Conservation (phyloP, 2,113 vertebrate species). For the Sturnira hondurensis region DNA sequence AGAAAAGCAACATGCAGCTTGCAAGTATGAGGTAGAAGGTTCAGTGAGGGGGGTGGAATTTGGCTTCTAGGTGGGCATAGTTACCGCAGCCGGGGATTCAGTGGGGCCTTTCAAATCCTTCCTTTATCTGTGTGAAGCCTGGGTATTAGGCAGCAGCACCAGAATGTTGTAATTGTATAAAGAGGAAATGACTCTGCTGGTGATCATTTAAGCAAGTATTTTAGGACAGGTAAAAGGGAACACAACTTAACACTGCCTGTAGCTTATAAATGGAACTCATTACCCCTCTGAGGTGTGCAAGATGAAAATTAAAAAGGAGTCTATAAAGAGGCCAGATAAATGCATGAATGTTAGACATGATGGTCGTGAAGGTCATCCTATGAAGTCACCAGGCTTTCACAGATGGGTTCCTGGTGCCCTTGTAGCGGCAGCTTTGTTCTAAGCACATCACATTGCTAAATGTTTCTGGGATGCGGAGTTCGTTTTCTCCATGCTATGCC, state of each 20-base stretch:
- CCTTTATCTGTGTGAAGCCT: constrained; percentile 30
- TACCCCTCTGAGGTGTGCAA: neutral
- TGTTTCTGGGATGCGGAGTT: neutral
- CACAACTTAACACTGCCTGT: neutral
- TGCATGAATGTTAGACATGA: neutral
- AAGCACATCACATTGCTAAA: neutral
- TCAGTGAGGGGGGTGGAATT: neutral
- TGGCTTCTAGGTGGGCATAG: neutral
- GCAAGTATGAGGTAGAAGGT: neutral
- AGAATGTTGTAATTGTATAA: neutral
- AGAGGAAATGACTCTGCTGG: constrained; percentile 24
- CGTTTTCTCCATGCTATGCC: neutral
- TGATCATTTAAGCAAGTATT: constrained; percentile 40
- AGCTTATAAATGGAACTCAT: constrained; percentile 5
- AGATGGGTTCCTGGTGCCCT: neutral
- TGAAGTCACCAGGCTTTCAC: neutral
- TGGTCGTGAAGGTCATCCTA: neutral
- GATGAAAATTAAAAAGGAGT: constrained; percentile 6
- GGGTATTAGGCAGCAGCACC: constrained; percentile 34
- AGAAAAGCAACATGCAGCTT: constrained; percentile 21
- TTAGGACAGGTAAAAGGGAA: constrained; percentile 48
- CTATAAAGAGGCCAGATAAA: neutral
- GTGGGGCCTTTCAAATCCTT: constrained; percentile 34
- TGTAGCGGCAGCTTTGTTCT: neutral
- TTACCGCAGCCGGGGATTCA: constrained; percentile 9